Evolutionary conservation across 2,113 vertebrate genomes (phyloP), one percentile per base, ranked within the genome.

Genomic region (Nesospiza acunhae): DNA sequence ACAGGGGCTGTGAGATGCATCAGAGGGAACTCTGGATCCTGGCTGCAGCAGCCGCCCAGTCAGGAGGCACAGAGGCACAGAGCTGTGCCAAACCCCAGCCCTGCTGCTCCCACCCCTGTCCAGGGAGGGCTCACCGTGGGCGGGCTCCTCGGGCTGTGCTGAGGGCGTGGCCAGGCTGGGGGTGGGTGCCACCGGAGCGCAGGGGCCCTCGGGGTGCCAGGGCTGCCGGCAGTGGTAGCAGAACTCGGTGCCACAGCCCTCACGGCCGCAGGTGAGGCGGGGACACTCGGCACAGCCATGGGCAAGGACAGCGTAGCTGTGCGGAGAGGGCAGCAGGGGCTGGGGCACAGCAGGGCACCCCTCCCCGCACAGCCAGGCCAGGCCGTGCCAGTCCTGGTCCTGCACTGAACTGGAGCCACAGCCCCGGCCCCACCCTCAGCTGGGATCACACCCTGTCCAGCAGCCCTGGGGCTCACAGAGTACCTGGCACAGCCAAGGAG

Each of bases 171-270:
- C 95, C 83, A 97, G 94, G 17, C 96, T 90, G 14, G 98, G 97
- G 9, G 97, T 95, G 35, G 89, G 97, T 79, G 95, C 97, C 3
- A 88, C 94, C 41, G 98, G 97, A 72, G 96, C 97, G 19, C 99
- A 99, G 21, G 98, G 98, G 94, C 98, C 96, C 6, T 98, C 97
- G 1, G 98, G 98, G 77, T 99, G 98, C 99, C 99, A 99, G 84
- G 98, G 98, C 97, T 99, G 98, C 49, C 98, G 98, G 91, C 99
- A 99, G 98, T 98, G 98, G 97, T 98, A 99, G 96, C 98, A 99
- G 97, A 99, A 99, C 97, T 99, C 98, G 0, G 98, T 98, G 75
- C 98, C 97, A 6, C 99, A 99, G 69, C 98, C 98, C 55, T 98
- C 98, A 0, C 98, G 98, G 8, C 97, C 98, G 3, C 99, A 99